Base-by-base conservation (phyloP, 2,113 vertebrate genomes). In the Castor canadensis region DNA sequence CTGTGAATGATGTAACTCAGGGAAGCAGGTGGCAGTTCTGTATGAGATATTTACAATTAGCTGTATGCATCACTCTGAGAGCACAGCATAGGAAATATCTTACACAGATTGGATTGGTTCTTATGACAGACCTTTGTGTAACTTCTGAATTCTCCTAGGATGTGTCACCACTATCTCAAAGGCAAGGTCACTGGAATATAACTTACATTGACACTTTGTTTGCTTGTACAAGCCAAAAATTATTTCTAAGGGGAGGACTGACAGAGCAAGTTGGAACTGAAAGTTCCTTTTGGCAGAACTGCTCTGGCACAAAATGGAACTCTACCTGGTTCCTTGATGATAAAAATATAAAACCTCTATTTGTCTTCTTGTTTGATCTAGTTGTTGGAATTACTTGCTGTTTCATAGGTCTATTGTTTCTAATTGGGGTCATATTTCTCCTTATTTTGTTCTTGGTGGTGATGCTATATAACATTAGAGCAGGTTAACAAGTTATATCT, bases 31-130 rank as follows among this genome's bases (percentile, higher is more conserved):
- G 94, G 91, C 86, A 95, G 77, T 97, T 96, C 94, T 94, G 85
- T 97, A 93, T 90, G 94, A 95, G 88, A 94, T 97, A 96, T 97
- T 97, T 96, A 96, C 96, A 95, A 96, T 98, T 97, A 98, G 93
- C 79, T 95, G 47, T 87, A 60, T 95, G 82, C 75, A 94, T 94
- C 92, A 94, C 38, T 97, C 80, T 56, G 64, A 73, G 66, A 92
- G 45, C 40, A 58, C 84, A 69, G 66, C 1, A 0, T 30, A 93
- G 92, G 66, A 96, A 94, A 93, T 94, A 87, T 79, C 92, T 91
- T 64, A 89, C 71, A 56, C 87, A 93, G 73, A 96, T 64, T 95
- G 64, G 62, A 75, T 90, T 69, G 76, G 54, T 64, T 95, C 90
- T 81, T 90, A 54, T 94, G 92, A 89, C 45, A 81, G 92, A 94